These are phyloP conservation scores for Andrena bucephala DNA, from an alignment of 2,888 invertebrate genomes.

Conservation along the genomic window DNA sequence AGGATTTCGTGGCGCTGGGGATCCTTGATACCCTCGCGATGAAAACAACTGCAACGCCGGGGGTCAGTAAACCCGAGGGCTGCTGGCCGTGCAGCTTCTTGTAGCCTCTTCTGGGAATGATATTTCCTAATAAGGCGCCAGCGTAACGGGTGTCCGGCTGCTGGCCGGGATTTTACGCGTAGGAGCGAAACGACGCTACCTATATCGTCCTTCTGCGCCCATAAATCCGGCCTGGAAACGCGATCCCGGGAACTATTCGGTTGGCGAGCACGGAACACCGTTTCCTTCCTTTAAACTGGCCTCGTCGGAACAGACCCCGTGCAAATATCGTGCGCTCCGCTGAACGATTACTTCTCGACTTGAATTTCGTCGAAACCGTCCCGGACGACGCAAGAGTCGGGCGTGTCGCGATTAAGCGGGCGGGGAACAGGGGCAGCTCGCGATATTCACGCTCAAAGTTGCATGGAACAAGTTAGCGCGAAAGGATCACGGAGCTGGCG, in stretches of 20 bases:
- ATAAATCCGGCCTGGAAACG: constrained; percentile 25
- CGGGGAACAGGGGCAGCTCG: not conserved
- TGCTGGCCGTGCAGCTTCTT: constrained; percentile 19
- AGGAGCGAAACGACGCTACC: constrained; percentile 12
- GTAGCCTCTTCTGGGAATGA: constrained; percentile 62
- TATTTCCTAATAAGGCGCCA: constrained; percentile 61
- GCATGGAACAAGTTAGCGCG: not conserved
- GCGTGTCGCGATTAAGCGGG: not conserved
- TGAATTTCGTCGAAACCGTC: no score
- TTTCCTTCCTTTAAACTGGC: no score
- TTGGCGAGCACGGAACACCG: not conserved
- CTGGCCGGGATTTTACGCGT: constrained; percentile 45
- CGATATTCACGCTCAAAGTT: constrained; percentile 8
- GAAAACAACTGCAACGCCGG: constrained; percentile 24
- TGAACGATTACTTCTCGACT: no score
- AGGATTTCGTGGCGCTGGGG: not conserved
- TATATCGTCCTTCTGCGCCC: not conserved
- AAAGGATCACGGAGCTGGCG: not conserved
- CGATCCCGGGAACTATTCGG: not conserved
- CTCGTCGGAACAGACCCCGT: no score
- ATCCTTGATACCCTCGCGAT: not conserved
- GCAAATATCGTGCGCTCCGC: not conserved
- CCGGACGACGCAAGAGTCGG: no score
- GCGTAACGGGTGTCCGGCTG: constrained; percentile 55
- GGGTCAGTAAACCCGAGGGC: constrained; percentile 58